These are phyloP conservation scores for Scytalopus superciliaris DNA, from an alignment of 2,113 vertebrate species.

Conservation along the genomic window DNA sequence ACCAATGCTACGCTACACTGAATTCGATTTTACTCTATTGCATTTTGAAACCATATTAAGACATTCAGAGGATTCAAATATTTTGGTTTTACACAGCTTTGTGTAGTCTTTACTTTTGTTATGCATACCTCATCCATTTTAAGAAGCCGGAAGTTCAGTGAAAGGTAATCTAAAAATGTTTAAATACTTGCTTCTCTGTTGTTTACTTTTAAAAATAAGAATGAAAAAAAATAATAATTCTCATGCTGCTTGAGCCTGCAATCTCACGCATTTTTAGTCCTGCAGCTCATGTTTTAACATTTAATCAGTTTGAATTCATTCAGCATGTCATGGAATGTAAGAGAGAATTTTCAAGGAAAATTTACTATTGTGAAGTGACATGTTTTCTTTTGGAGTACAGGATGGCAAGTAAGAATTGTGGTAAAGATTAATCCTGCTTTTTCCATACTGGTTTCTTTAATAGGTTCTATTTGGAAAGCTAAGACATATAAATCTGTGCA, in stretches of 20 bases:
- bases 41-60: not conserved
- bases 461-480: not conserved
- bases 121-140: not conserved
- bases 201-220: not conserved
- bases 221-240: accelerated
- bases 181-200: not conserved
- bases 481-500: not conserved
- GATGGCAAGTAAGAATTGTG: not conserved
- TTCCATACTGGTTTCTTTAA: not conserved
- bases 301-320: not conserved
- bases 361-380: not conserved
- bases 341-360: not conserved
- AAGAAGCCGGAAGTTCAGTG: not conserved
- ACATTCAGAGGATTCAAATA: not conserved
- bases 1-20: not conserved
- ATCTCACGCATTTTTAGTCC: not conserved
- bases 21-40: not conserved
- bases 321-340: not conserved
- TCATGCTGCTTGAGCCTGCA: not conserved
- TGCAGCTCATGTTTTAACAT: not conserved
- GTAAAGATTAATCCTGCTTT: not conserved
- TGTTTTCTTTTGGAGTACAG: not conserved
- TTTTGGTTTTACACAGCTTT: not conserved
- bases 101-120: not conserved
- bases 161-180: not conserved